Conservation (phyloP, 2,888 invertebrate genomes). For the Lathronympha strigana region DNA sequence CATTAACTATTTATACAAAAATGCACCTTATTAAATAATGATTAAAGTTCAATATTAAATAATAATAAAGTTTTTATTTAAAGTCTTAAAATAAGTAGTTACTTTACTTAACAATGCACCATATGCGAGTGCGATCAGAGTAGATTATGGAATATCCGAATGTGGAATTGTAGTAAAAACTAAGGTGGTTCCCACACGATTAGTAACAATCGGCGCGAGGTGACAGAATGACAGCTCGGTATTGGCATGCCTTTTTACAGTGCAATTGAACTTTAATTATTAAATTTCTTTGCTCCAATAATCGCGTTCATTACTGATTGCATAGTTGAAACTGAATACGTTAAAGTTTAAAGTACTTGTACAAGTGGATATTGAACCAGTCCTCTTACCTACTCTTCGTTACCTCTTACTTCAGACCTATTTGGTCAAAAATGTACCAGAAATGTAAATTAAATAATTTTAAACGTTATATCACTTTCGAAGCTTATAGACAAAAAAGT, state of each 20-base stretch:
- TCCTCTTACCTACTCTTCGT: no score
- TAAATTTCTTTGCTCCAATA: conserved; percentile 13
- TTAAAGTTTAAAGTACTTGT: background rate
- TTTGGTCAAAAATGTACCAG: no score
- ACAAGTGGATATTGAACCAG: background rate
- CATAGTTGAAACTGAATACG: background rate
- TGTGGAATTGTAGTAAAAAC: conserved; percentile 8
- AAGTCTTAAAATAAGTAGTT: background rate
- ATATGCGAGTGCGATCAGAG: background rate
- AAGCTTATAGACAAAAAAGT: no score
- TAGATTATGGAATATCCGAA: background rate
- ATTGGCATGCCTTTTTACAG: conserved; percentile 18
- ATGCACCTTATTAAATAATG: background rate
- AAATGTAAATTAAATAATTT: no score
- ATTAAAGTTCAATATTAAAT: background rate
- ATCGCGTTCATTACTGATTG: conserved; percentile 2
- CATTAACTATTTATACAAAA: background rate
- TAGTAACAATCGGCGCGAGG: conserved; percentile 36
- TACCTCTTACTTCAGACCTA: no score
- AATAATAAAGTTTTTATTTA: background rate
- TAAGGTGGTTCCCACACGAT: conserved; percentile 28
- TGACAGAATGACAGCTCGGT: conserved; percentile 30
- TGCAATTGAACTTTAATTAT: conserved; percentile 26
- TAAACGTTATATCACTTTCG: no score
- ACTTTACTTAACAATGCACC: background rate